Conservation (phyloP, 2,888 invertebrate species). For the Noctuana brunneofusca region DNA sequence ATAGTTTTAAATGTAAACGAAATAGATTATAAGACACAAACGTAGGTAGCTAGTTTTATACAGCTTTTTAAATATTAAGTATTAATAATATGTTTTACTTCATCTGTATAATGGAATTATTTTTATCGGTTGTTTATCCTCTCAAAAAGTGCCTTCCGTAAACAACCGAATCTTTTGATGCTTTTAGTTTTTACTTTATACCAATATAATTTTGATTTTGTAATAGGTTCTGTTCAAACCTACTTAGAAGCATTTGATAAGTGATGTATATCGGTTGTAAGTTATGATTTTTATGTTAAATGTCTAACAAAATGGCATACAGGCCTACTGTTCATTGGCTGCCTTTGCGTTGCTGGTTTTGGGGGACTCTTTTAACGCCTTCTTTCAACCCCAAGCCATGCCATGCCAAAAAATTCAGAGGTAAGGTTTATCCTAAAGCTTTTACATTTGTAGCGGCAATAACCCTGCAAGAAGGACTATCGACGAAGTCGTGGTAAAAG, state of each 20-base stretch:
- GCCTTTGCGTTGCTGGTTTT: too few species aligned
- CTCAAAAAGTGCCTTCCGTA: slow-evolving; percentile 45
- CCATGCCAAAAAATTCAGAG: background rate
- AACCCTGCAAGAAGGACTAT: background rate
- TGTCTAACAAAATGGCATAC: background rate
- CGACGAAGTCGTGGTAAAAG: background rate
- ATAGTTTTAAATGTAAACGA: slow-evolving; percentile 7
- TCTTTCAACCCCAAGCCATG: background rate
- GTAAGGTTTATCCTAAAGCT: background rate
- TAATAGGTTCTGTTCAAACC: background rate
- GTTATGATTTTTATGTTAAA: background rate
- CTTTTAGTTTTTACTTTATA: slow-evolving; percentile 34
- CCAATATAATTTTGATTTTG: background rate
- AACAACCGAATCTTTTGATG: slow-evolving; percentile 36
- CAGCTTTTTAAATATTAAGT: background rate
- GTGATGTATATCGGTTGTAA: background rate
- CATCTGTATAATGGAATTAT: background rate
- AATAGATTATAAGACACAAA: slow-evolving; percentile 21
- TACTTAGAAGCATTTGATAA: background rate
- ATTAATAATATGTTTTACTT: background rate
- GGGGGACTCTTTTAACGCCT: too few species aligned
- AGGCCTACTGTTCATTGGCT: too few species aligned
- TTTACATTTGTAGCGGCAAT: background rate
- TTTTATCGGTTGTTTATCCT: slow-evolving; percentile 29
- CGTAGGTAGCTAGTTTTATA: slow-evolving; percentile 4